Conservation (phyloP, 2,797 vertebrate species). For the Bovichtus variegatus region DNA sequence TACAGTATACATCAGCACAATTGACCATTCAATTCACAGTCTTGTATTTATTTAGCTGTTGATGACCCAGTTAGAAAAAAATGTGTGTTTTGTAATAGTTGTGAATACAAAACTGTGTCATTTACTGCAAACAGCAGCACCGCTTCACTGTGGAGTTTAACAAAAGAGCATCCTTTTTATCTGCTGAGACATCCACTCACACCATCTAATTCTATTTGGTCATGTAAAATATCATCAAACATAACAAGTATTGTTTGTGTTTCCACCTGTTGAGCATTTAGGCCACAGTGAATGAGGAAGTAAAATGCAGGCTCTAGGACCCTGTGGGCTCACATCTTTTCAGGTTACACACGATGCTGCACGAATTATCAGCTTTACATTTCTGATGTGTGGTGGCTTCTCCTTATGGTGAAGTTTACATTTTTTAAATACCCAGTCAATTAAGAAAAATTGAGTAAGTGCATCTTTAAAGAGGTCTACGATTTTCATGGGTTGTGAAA, state of each 20-base stretch:
- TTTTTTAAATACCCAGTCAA: background rate
- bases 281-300: conserved; percentile 11
- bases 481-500: background rate
- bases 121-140: background rate
- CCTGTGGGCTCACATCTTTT: conserved; percentile 1
- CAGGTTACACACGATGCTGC: conserved; percentile 27
- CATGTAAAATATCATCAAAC: background rate
- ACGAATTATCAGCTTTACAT: background rate
- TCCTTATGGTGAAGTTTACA: background rate
- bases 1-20: background rate
- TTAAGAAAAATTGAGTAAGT: background rate
- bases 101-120: background rate
- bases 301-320: conserved; percentile 3
- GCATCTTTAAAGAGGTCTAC: background rate
- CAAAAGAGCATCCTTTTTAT: background rate
- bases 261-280: conserved; percentile 61
- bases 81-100: background rate
- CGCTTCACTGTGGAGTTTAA: background rate
- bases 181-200: background rate
- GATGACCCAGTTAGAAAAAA: background rate
- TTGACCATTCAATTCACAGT: background rate
- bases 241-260: background rate
- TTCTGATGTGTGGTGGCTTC: background rate
- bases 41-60: background rate
- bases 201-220: background rate